Percentiles rank a stretch among this genome's conserved stretches.
These are phyloP conservation scores for Papilio polyxenes DNA, from an alignment of 1,140 invertebrate genomes.

Conservation along the genomic window DNA sequence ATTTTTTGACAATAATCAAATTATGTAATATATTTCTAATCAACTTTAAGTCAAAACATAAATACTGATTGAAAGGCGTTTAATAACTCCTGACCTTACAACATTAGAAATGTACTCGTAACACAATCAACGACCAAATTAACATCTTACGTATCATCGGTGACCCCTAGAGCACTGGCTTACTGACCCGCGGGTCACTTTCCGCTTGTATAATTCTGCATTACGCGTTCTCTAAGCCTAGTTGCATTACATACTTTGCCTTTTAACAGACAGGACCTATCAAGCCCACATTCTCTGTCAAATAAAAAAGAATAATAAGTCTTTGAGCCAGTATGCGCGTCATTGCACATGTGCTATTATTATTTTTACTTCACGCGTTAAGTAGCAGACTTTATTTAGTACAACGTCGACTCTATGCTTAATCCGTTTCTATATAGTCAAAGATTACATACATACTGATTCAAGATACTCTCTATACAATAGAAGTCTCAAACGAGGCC, in stretches of 20 bases:
- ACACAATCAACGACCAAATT: conserved; percentile 52
- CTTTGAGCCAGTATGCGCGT: no score
- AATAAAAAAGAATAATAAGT: no score
- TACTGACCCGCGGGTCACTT: conserved; percentile 62
- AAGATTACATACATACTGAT: conserved; percentile 61
- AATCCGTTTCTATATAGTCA: no score
- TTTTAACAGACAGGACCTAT: neutral
- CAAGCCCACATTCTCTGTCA: no score
- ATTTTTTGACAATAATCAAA: no score
- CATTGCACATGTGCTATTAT: no score
- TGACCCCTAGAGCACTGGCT: conserved; percentile 54
- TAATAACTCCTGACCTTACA: conserved; percentile 12
- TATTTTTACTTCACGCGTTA: no score
- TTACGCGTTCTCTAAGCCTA: conserved; percentile 52
- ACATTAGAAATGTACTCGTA: conserved; percentile 31
- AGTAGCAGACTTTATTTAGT: no score
- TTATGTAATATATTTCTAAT: no score
- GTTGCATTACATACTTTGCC: conserved; percentile 48
- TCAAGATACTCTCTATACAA: conserved; percentile 42
- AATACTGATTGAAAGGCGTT: neutral
- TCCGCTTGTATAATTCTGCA: conserved; percentile 48
- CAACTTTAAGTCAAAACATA: neutral
- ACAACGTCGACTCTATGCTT: no score
- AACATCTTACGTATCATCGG: conserved; percentile 50
- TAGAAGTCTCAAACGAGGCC: conserved; percentile 26